Conservation (phyloP, 2,888 invertebrate genomes). For the Cephus spinipes region DNA sequence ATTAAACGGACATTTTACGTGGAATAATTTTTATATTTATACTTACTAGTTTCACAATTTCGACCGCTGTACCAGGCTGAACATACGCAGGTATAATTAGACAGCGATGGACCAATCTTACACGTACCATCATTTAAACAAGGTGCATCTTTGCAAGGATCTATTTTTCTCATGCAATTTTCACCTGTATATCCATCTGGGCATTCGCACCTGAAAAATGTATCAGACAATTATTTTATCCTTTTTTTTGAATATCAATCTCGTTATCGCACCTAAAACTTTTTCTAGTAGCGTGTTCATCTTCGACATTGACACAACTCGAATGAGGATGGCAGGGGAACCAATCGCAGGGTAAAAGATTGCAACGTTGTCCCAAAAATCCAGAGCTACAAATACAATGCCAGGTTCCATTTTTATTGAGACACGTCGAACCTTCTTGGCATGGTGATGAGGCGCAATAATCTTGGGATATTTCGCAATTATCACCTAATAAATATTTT, state of each 20-base stretch:
- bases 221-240: not conserved
- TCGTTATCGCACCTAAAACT: conserved; percentile 62
- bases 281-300: conserved; percentile 61
- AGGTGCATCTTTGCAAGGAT: conserved; percentile 62
- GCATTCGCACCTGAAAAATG: conserved; percentile 70
- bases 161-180: conserved; percentile 66
- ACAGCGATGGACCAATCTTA: conserved; percentile 45
- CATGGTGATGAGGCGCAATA: conserved; percentile 68
- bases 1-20: not conserved
- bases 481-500: conserved; percentile 53
- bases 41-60: conserved; percentile 68
- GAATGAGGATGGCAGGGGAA: conserved; percentile 68
- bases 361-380: conserved; percentile 70
- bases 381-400: conserved; percentile 69
- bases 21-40: conserved; percentile 15
- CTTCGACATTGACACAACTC: conserved; percentile 66
- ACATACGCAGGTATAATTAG: conserved; percentile 68
- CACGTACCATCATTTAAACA: conserved; percentile 68
- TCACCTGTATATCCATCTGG: conserved; percentile 69
- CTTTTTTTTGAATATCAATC: not conserved
- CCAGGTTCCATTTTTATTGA: conserved; percentile 62
- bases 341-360: conserved; percentile 71
- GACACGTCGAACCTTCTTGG: conserved; percentile 66
- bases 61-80: conserved; percentile 67
- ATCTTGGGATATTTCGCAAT: conserved; percentile 68